Base-by-base conservation (phyloP, 1,140 invertebrate genomes). In the Caenorhabditis brenneri region DNA sequence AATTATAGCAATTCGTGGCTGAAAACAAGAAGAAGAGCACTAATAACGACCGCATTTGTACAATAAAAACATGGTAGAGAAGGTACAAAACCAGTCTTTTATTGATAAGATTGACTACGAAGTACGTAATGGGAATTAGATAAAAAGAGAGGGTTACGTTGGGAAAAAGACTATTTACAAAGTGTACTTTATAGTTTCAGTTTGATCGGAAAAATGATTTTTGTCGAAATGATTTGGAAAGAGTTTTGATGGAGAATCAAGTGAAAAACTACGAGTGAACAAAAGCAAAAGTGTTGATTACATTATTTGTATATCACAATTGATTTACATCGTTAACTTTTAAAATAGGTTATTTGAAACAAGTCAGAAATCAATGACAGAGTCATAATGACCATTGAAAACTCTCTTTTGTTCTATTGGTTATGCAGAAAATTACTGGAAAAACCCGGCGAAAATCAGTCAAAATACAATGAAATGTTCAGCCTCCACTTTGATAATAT, bases 91-190 rank as follows among this genome's bases (percentile, higher is more conserved):
- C 16, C 29, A 19, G 58, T 36, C 29, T 65, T 65, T 65, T 33
- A 65, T 33, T 65, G 58, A 65, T 65, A 65, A 65, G 58, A 65
- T 65, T 19, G 29, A 65, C 58, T 65, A 65, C 58, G 31, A 65
- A 24, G 53, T 58, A 58, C 53, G 53, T 4, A 27, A 27, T 58
- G 9, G 0, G 1, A 58, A 29, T 9, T 27, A 58, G 53, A 58
- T 58, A 58, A 58, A 58, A 29, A 58, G 1, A 29, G 9, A 19
- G 9, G 9, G 9, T 27, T 58, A 6, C 2, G 27, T 27, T 5
- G 53, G n/a, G 27, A 58, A 10, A 58, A 27, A 12, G 53, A 29
- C 19, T 15, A 29, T 58, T 29, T 29, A 6, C n/a, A 12, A 58
- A 29, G 12, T 19, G 53, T 58, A 58, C 53, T 58, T 58, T 58